Evolutionary conservation across 2,888 invertebrate genomes (phyloP), one percentile per base, ranked within the genome.

Genomic region (Liodrosophila aerea): DNA sequence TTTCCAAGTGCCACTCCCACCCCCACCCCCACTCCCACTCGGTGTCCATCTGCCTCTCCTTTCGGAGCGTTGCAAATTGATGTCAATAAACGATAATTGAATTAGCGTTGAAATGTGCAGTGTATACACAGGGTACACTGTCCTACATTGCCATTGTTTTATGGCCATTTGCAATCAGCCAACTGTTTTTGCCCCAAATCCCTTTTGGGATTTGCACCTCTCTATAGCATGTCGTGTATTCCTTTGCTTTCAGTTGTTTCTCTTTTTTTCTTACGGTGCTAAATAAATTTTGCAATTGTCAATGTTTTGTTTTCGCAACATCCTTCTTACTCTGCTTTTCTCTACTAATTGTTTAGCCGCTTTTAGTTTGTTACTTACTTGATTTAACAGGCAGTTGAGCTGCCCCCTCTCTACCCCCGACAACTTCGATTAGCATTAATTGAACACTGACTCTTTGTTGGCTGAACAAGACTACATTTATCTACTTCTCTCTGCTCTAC

Each of bases 71-170:
- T 51, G 67, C 65, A 76, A 86, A 86, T 85, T 78, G 85, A 73
- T 84, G 83, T 85, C 86, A 86, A 85, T 86, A 86, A 85, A 76
- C 77, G 85, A 83, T 86, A 87, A 86, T 86, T 86, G 85, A 85
- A 86, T 86, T 87, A 87, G 71, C 72, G 72, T 63, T 75, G 70
- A 77, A 73, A 74, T 74, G 68, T 64, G 65, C 78, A 78, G 65
- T 66, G 63, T 73, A 66, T 15, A 37, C 76, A 72, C 76, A 66
- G 63, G 73, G 66, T 15, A 37, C 76, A 72, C 76, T 77, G 76
- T 66, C 60, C 78, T 62, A 73, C 70, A 70, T 76, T 68, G 68
- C 40, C 52, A 64, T 70, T 70, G 71, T 74, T 74, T 69, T 70
- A 58, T 39, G 46, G 44, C 37, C 57, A 18, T 7, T 22, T 47